These are phyloP conservation scores for Falco columbarius DNA, from an alignment of 2,797 vertebrate species.

Conservation along the genomic window DNA sequence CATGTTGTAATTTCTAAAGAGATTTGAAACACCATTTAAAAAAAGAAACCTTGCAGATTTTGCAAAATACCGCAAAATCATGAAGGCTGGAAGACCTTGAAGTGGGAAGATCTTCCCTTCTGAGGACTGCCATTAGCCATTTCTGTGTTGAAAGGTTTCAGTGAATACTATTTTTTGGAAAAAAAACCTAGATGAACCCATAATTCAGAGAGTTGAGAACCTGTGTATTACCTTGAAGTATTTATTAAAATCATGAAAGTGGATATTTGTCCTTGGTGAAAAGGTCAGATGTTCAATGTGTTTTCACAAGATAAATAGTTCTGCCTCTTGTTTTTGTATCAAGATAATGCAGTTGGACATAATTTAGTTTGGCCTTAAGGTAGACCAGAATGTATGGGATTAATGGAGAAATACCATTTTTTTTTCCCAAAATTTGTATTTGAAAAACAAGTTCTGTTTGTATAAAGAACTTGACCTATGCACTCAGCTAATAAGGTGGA, in stretches of 20 bases:
- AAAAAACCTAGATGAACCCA: not conserved
- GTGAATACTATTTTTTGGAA: not conserved
- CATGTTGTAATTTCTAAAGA: not conserved
- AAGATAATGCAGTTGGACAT: not conserved
- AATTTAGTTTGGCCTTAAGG: not conserved
- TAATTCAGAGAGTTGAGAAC: not conserved
- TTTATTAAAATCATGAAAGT: slow-evolving; percentile 7
- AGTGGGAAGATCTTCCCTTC: not conserved
- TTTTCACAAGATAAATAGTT: not conserved
- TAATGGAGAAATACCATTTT: not conserved
- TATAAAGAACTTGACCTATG: not conserved
- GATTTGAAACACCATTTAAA: not conserved
- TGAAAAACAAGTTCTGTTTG: not conserved
- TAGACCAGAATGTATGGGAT: not conserved
- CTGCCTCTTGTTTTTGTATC: not conserved
- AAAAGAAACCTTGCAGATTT: not conserved
- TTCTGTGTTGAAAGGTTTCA: not conserved
- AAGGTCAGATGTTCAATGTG: slow-evolving; percentile 13
- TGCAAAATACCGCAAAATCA: not conserved
- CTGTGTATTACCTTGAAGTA: not conserved
- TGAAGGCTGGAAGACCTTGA: not conserved
- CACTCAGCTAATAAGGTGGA: not conserved
- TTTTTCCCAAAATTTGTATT: not conserved
- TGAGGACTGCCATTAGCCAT: not conserved
- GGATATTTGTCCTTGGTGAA: slow-evolving; percentile 28